Base-by-base conservation (phyloP, 2,797 vertebrate species). In the Cryptoblepharus egeriae region DNA sequence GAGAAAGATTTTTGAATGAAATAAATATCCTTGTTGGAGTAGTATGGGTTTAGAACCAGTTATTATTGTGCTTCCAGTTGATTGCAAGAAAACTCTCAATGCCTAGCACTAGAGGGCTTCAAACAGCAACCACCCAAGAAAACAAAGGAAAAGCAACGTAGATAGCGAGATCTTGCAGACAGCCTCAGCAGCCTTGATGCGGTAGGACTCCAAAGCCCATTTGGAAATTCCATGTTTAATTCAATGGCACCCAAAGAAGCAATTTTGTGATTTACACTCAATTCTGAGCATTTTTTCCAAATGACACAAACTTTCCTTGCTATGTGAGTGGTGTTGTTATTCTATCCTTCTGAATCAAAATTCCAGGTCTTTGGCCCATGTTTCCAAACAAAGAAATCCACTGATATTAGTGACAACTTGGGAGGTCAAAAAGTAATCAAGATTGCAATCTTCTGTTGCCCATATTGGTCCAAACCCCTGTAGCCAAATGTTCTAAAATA, bases 141-240 rank as follows among this genome's bases (percentile, higher is more conserved):
- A 65, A 74, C 45, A 24, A 15, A 24, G 16, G 35, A 6, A 12
- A 65, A 22, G 22, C 35, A 52, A 3, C 5, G 26, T n/a, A 65
- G 4, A 30, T 72, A 49, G 0, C 35, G 10, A 26, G 52, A 45
- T 35, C 24, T 37, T 35, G 10, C 35, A 15, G 35, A 4, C 16
- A 65, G 8, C 28, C 39, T 58, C 68, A 75, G 49, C 52, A 24
- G 10, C 24, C 55, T 60, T 61, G 28, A 9, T 45, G 35, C 30
- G 28, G 72, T 75, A 57, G 22, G 39, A 68, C 55, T 68, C n/a
- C 28, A 69, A 18, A 82, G 55, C 39, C 64, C n/a, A 68, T 82
- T 82, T 75, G 52, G 63, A 82, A 75, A 75, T 75, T 82, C 52
- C 65, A 75, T 42, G n/a, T 75, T 75, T 82, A 82, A 82, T 82